A percentile compares a stretch with the other conserved stretches of the same genome.
Evolutionary conservation across 2,797 vertebrate genomes (phyloP).

Genomic region (Poliocrania exsul): DNA sequence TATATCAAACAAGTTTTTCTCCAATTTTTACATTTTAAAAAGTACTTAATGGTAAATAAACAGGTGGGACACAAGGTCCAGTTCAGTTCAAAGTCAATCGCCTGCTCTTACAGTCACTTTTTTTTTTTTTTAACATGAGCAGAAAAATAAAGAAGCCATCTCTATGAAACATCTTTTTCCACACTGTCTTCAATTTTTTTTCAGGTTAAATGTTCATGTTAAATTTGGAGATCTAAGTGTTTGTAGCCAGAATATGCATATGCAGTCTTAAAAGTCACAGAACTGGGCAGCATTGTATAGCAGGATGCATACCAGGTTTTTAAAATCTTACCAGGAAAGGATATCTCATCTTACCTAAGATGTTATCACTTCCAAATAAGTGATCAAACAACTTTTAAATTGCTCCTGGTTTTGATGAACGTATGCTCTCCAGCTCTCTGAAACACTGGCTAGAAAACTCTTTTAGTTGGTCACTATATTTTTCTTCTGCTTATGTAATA

Average conservation of each 20-base stretch:
- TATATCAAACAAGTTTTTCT: neutral
- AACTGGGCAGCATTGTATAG: neutral
- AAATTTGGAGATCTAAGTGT: neutral
- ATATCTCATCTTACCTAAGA: neutral
- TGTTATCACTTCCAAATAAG: neutral
- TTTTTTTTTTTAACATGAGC: neutral
- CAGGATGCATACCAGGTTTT: neutral
- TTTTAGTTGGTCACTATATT: neutral
- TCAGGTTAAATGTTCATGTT: neutral
- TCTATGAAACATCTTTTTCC: neutral
- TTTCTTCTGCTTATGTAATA: neutral
- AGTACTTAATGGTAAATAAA: slow-evolving; percentile 17
- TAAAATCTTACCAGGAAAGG: neutral
- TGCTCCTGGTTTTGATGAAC: neutral
- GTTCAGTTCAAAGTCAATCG: neutral
- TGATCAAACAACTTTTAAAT: neutral
- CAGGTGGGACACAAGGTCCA: neutral
- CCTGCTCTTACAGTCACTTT: neutral
- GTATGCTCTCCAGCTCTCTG: neutral
- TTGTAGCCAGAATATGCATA: neutral
- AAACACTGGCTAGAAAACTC: neutral
- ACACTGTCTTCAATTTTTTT: neutral
- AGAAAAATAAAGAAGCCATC: neutral
- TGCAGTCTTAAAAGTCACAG: neutral
- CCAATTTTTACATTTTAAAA: slow-evolving; percentile 34